phyloP scores from a whole-genome alignment of 2,888 invertebrate genomes.

The Andrena haemorrhoa region DNA sequence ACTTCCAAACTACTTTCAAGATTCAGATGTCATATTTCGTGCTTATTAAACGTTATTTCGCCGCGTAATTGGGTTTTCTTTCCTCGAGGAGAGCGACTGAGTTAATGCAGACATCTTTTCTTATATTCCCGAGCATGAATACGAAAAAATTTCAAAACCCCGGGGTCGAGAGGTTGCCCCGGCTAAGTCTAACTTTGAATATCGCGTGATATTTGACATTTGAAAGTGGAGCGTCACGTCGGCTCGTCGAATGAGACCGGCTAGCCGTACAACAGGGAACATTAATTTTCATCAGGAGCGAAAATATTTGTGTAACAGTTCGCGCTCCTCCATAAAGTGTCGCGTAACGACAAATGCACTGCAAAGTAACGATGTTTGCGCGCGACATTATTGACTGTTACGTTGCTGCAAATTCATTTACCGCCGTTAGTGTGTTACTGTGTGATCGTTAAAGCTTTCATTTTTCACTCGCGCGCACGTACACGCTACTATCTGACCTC shows the following conservation, averaged over 20 bases:
- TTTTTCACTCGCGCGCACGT: conserved; percentile 39
- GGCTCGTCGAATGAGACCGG: conserved; percentile 2
- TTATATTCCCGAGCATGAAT: not conserved
- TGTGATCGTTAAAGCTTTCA: conserved; percentile 43
- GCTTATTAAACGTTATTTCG: not conserved
- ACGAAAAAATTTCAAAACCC: not conserved
- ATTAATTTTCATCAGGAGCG: conserved; percentile 52
- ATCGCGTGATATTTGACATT: not conserved
- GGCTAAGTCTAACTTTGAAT: not conserved
- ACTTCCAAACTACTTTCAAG: conserved; percentile 33
- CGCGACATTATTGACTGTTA: conserved; percentile 52
- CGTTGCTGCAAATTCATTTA: conserved; percentile 52
- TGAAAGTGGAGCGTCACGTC: not conserved
- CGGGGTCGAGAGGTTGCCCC: not conserved
- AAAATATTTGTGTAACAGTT: conserved; percentile 51
- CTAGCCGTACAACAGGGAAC: conserved; percentile 24
- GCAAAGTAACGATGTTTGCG: conserved; percentile 51
- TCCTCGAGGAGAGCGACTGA: not conserved
- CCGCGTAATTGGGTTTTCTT: conserved; percentile 16
- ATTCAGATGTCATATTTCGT: conserved; percentile 15
- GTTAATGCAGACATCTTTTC: not conserved
- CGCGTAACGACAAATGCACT: conserved; percentile 42
- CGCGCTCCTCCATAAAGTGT: conserved; percentile 35
- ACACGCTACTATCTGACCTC: conserved; percentile 17
- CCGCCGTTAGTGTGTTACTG: conserved; percentile 51